phyloP scores from a whole-genome alignment of 2,888 invertebrate species.

The Elysia crispata region DNA sequence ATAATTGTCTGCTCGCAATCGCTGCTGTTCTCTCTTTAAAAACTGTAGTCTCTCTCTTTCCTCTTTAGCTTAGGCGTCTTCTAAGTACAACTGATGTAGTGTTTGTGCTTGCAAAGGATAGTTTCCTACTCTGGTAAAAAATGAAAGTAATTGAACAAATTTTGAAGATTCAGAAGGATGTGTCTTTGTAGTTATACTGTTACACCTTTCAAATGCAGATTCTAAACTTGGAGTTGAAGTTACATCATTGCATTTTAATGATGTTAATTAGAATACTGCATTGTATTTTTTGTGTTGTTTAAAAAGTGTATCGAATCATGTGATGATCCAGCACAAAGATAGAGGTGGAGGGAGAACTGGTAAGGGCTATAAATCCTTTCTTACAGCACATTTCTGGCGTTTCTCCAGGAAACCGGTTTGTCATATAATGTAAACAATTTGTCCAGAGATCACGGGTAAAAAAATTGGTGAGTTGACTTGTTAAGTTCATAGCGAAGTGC shows the following conservation, averaged over 20 bases:
- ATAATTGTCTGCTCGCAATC: constrained; percentile 54
- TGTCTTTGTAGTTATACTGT: not conserved
- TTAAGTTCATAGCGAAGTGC: too few species aligned
- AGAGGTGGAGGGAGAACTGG: constrained; percentile 1
- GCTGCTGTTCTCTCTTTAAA: constrained; percentile 38
- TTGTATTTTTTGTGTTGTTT: too few species aligned
- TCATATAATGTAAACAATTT: not conserved
- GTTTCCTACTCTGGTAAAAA: constrained; percentile 31
- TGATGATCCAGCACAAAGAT: too few species aligned
- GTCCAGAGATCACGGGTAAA: not conserved
- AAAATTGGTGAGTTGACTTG: too few species aligned
- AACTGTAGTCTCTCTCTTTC: constrained; percentile 52
- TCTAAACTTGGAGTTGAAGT: not conserved
- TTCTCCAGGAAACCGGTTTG: not conserved
- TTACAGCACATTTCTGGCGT: constrained; percentile 11
- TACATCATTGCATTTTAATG: not conserved
- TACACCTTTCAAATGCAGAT: not conserved
- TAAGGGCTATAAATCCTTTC: constrained; percentile 2
- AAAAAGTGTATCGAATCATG: too few species aligned
- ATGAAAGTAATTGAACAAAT: constrained; percentile 46
- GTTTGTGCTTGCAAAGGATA: not conserved
- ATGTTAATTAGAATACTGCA: not conserved
- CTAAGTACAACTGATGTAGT: constrained; percentile 34
- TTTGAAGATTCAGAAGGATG: not conserved
- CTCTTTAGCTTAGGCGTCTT: constrained; percentile 52